Conservation (phyloP, 2,113 vertebrate species). For the Malurus alboscapulatus region DNA sequence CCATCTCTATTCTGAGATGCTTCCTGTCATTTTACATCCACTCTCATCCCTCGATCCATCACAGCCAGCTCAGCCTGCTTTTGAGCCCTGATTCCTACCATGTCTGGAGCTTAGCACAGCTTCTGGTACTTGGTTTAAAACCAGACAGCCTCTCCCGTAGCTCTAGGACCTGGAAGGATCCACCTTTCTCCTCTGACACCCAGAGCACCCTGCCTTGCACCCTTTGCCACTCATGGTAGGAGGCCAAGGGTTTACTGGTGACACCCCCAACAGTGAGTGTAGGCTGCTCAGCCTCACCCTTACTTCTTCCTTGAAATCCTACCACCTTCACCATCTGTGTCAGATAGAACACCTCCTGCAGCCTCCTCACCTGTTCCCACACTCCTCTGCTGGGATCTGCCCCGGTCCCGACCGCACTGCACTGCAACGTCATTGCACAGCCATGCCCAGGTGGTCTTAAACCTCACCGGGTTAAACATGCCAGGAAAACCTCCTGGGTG, state of each 20-base stretch:
- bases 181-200: not conserved
- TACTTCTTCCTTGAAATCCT: not conserved
- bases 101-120: not conserved
- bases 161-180: not conserved
- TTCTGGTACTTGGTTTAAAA: not conserved
- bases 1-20: not conserved
- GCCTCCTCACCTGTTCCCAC: not conserved
- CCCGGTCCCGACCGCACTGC: fast-evolving
- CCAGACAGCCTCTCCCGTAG: not conserved
- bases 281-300: not conserved
- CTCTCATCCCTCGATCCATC: not conserved
- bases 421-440: fast-evolving
- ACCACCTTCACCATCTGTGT: not conserved
- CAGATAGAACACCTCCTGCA: not conserved
- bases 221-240: not conserved
- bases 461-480: fast-evolving
- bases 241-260: not conserved
- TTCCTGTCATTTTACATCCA: not conserved
- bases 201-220: not conserved
- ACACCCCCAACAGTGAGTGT: not conserved
- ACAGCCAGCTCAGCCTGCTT: not conserved
- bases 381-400: not conserved
- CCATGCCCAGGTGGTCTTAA: not conserved
- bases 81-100: not conserved
- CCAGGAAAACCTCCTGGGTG: not conserved